Evolutionary conservation across 2,888 invertebrate genomes (phyloP).

Genomic region (Tromatobia lineatoria): DNA sequence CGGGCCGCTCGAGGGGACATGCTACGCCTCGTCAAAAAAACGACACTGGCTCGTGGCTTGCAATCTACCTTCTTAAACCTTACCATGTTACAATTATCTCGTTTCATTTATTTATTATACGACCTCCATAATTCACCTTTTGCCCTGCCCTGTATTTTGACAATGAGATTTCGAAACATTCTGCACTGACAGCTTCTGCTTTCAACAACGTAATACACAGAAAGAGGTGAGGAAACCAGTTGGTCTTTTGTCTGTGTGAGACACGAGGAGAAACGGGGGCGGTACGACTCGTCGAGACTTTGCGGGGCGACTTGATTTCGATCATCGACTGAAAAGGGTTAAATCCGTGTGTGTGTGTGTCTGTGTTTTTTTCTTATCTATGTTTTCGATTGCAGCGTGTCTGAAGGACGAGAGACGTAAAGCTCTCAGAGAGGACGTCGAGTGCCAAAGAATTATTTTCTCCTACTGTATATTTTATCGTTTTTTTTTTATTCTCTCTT

Average conservation of each 20-base stretch:
- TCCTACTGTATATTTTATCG: neutral
- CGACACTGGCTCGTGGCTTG: conserved; percentile 34
- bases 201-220: conserved; percentile 53
- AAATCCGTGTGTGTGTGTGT: too few relatives aligned
- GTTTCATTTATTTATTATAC: neutral
- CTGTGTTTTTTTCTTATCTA: neutral
- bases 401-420: neutral
- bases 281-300: neutral
- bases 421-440: neutral
- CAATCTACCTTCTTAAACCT: neutral
- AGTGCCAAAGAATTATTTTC: neutral
- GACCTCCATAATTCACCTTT: conserved; percentile 27
- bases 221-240: conserved; percentile 46
- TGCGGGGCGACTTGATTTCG: neutral
- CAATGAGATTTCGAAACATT: neutral
- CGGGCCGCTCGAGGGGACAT: conserved; percentile 72
- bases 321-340: neutral
- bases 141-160: conserved; percentile 31
- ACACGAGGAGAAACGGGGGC: neutral
- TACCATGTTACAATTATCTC: neutral
- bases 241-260: neutral
- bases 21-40: conserved; percentile 67
- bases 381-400: neutral
- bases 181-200: conserved; percentile 41
- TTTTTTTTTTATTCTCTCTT: neutral